Conservation (phyloP, 2,113 vertebrate genomes). For the Morone chrysops region DNA sequence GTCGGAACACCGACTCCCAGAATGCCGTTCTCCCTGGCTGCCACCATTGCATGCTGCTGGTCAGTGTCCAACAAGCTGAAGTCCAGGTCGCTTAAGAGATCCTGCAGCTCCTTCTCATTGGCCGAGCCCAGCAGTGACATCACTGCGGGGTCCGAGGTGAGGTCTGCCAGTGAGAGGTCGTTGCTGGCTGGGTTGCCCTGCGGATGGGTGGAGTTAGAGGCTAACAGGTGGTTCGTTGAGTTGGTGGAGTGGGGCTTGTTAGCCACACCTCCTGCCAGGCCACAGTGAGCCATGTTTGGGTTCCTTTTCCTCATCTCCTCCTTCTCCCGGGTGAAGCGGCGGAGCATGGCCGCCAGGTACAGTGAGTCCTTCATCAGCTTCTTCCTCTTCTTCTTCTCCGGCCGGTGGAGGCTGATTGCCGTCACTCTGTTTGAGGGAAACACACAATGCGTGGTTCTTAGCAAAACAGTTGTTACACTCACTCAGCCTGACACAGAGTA, state of each 20-base stretch:
- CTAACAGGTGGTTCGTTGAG: conserved; percentile 78
- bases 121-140: conserved; percentile 95
- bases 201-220: conserved; percentile 81
- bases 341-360: conserved; percentile 94
- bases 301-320: conserved; percentile 91
- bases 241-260: conserved; percentile 74
- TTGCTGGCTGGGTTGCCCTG: conserved; percentile 77
- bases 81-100: conserved; percentile 94
- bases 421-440: conserved; percentile 84
- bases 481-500: background rate
- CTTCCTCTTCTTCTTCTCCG: conserved; percentile 98
- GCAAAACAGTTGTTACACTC: conserved; percentile 6
- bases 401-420: conserved; percentile 91
- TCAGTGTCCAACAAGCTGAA: conserved; percentile 91
- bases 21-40: conserved; percentile 90
- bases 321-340: conserved; percentile 96
- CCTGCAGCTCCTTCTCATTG: conserved; percentile 93
- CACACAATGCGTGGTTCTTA: conserved; percentile 4
- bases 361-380: conserved; percentile 95
- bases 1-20: conserved; percentile 67
- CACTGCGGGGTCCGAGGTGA: conserved; percentile 89
- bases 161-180: conserved; percentile 79
- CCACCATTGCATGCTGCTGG: conserved; percentile 86
- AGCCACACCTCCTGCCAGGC: conserved; percentile 63
- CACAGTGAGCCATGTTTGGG: conserved; percentile 55